phyloP scores from a whole-genome alignment of 2,888 invertebrate species.

The Boloria euphrosyne region DNA sequence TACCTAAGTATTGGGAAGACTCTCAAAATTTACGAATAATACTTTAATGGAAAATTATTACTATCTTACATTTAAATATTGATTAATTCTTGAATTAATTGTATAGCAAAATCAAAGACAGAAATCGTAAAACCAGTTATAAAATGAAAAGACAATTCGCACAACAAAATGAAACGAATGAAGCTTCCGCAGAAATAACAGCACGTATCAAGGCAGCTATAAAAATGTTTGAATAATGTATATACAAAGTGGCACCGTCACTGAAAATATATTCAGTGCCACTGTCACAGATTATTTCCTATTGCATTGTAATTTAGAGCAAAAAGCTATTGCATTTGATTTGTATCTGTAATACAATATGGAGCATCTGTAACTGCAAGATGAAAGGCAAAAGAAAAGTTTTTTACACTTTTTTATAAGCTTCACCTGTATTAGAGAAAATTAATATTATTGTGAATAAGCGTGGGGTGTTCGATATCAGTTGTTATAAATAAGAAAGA shows the following conservation, averaged over 20 bases:
- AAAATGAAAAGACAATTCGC: slow-evolving; percentile 30
- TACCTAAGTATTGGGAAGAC: too few species aligned
- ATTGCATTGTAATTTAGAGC: slow-evolving; percentile 35
- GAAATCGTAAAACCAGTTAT: slow-evolving; percentile 4
- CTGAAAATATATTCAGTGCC: slow-evolving; percentile 52
- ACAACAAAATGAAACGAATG: slow-evolving; percentile 36
- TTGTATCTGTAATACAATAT: not conserved
- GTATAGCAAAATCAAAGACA: not conserved
- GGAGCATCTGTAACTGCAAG: not conserved
- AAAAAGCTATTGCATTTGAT: not conserved
- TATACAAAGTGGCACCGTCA: slow-evolving; percentile 46
- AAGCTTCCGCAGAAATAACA: slow-evolving; percentile 38
- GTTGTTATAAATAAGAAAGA: too few species aligned
- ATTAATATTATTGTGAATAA: not conserved
- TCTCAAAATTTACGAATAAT: too few species aligned
- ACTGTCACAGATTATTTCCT: slow-evolving; percentile 44
- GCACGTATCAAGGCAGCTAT: slow-evolving; percentile 42
- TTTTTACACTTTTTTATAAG: not conserved
- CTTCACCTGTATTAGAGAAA: not conserved
- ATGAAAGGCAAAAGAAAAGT: not conserved
- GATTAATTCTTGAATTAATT: not conserved
- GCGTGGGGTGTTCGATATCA: too few species aligned
- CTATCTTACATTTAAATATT: not conserved
- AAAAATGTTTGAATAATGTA: slow-evolving; percentile 53
- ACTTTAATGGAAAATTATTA: not conserved